A percentile compares a stretch with the other conserved stretches of the same genome.
phyloP scores from a whole-genome alignment of 1,140 invertebrate species.

The Drosophila subobscura region DNA sequence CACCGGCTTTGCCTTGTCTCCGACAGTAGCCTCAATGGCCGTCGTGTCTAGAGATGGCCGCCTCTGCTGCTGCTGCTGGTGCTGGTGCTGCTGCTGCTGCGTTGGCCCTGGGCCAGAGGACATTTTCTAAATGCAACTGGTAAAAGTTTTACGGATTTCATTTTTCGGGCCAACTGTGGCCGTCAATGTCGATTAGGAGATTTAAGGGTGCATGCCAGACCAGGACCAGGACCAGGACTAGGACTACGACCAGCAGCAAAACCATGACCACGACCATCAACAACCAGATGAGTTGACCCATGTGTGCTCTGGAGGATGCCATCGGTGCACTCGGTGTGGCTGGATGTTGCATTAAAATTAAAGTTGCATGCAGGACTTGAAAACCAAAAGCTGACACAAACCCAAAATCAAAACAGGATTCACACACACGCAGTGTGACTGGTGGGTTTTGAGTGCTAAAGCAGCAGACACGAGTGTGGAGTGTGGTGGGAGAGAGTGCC shows the following conservation, averaged over 20 bases:
- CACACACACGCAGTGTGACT: slow-evolving; percentile 1
- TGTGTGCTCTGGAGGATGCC: too few species aligned
- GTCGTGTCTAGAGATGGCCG: slow-evolving; percentile 24
- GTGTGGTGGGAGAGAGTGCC: slow-evolving; percentile 17
- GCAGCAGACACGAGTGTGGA: too few species aligned
- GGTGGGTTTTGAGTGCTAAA: not conserved
- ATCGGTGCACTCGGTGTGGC: too few species aligned
- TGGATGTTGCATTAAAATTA: slow-evolving; percentile 46
- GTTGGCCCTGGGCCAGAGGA: slow-evolving; percentile 34
- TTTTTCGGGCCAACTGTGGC: slow-evolving; percentile 68
- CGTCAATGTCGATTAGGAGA: slow-evolving; percentile 78
- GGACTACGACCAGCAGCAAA: not conserved
- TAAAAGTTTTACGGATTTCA: slow-evolving; percentile 68
- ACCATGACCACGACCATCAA: not conserved
- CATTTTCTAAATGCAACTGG: slow-evolving; percentile 74
- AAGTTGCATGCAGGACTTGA: slow-evolving; percentile 24
- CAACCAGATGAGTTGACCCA: not conserved
- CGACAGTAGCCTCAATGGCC: not conserved
- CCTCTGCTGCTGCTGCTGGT: slow-evolving; percentile 2
- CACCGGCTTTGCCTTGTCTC: not conserved
- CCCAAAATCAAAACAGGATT: slow-evolving; percentile 63
- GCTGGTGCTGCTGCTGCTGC: slow-evolving; percentile 1
- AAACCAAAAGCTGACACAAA: slow-evolving; percentile 26
- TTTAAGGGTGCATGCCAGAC: slow-evolving; percentile 61
- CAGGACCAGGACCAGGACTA: not conserved